A percentile compares a stretch with the other conserved stretches of the same genome.
Conservation (phyloP, 2,888 invertebrate genomes). For the Lamproptera curius region DNA sequence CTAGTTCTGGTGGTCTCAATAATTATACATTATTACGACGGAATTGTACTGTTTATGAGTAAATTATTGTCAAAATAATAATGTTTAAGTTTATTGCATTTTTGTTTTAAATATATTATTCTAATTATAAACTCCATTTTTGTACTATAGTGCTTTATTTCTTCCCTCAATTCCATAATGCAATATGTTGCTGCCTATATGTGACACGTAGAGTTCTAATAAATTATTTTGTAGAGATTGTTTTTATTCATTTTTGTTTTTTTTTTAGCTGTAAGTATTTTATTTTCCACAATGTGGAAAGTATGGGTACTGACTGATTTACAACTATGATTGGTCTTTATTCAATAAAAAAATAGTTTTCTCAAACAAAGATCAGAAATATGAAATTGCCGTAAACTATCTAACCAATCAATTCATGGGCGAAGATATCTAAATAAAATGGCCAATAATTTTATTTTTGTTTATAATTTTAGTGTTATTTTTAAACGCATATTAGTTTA, state of each 20-base stretch:
- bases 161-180: constrained; percentile 13
- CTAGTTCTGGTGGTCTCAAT: constrained; percentile 81
- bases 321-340: too few species aligned
- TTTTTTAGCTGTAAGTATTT: not conserved
- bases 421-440: too few species aligned
- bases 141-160: not conserved
- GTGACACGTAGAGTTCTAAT: constrained; percentile 44
- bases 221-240: constrained; percentile 21
- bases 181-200: constrained; percentile 44
- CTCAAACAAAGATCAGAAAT: too few species aligned
- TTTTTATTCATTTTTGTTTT: constrained; percentile 6
- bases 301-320: too few species aligned
- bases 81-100: constrained; percentile 15
- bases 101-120: not conserved
- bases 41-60: constrained; percentile 44
- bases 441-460: too few species aligned
- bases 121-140: constrained; percentile 3
- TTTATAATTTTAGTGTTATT: too few species aligned
- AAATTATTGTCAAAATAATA: constrained; percentile 47
- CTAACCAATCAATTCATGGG: too few species aligned
- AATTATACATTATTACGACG: constrained; percentile 76
- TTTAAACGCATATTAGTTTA: too few species aligned
- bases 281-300: too few species aligned
- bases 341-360: too few species aligned
- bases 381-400: too few species aligned